phyloP scores from a whole-genome alignment of 2,888 invertebrate genomes.

The Syrphus vitripennis region DNA sequence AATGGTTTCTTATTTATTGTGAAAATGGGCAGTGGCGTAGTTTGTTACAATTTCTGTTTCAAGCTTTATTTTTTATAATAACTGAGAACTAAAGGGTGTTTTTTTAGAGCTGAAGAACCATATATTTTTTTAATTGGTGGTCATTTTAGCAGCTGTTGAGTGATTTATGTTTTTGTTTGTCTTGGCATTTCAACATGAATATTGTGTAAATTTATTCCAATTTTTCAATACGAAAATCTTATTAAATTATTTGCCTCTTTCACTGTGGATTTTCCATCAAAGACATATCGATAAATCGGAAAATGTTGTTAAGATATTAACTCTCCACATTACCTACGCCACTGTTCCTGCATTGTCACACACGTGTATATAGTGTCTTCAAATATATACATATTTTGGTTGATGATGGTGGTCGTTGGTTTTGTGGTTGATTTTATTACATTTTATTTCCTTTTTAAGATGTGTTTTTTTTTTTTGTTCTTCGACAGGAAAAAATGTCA shows the following conservation, averaged over 20 bases:
- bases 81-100: no score
- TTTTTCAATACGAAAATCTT: no score
- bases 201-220: no score
- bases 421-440: slow-evolving; percentile 57
- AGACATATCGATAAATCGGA: no score
- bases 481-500: slow-evolving; percentile 41
- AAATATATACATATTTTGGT: slow-evolving; percentile 4
- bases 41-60: background rate
- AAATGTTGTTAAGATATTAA: background rate
- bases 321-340: background rate
- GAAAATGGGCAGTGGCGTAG: background rate
- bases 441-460: slow-evolving; percentile 29
- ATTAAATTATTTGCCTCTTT: no score
- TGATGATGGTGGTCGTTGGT: slow-evolving; percentile 43
- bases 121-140: no score
- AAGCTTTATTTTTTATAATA: no score
- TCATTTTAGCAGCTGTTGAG: no score
- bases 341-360: background rate
- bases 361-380: background rate
- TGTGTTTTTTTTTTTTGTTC: slow-evolving; percentile 11
- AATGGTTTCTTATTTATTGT: slow-evolving; percentile 8
- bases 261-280: no score
- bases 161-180: no score
- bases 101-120: no score
- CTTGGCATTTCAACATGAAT: no score